Evolutionary conservation across 2,113 vertebrate genomes (phyloP).

Genomic region (Rattus norvegicus): DNA sequence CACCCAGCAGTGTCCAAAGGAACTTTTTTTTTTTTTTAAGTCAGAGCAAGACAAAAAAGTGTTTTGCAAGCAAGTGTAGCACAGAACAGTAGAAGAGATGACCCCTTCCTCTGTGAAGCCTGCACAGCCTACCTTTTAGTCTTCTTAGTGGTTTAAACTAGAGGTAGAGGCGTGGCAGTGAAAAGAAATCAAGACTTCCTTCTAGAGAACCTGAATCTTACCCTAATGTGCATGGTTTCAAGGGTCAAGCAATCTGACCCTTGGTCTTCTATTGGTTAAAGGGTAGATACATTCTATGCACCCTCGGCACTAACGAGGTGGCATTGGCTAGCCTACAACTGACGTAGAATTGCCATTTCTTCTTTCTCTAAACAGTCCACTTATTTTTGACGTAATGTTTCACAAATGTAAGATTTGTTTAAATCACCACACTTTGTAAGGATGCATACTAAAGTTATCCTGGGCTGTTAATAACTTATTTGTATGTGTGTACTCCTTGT

Average conservation of each 20-base stretch:
- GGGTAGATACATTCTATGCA: background rate
- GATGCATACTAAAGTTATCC: background rate
- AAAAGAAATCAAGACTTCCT: background rate
- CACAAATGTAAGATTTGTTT: conserved; percentile 18
- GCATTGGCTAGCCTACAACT: background rate
- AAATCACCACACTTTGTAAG: conserved; percentile 13
- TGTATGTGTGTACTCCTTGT: background rate
- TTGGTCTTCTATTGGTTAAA: background rate
- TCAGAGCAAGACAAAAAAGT: background rate
- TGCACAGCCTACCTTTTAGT: background rate
- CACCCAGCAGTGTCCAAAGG: background rate
- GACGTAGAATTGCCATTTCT: background rate
- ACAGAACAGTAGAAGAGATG: background rate
- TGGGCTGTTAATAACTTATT: background rate
- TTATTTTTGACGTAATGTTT: conserved; percentile 35
- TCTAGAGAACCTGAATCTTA: conserved; percentile 30
- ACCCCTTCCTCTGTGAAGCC: background rate
- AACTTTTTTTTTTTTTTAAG: background rate
- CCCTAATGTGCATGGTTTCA: background rate
- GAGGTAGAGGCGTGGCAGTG: background rate
- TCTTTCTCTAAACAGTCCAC: background rate
- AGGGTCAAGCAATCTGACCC: conserved; percentile 2
- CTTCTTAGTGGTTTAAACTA: background rate
- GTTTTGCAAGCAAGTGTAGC: background rate
- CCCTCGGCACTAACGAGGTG: background rate